Evolutionary conservation across 2,113 vertebrate species (phyloP), one percentile per base, ranked within the genome.

Genomic region (Oxygymnocypris stewartii): DNA sequence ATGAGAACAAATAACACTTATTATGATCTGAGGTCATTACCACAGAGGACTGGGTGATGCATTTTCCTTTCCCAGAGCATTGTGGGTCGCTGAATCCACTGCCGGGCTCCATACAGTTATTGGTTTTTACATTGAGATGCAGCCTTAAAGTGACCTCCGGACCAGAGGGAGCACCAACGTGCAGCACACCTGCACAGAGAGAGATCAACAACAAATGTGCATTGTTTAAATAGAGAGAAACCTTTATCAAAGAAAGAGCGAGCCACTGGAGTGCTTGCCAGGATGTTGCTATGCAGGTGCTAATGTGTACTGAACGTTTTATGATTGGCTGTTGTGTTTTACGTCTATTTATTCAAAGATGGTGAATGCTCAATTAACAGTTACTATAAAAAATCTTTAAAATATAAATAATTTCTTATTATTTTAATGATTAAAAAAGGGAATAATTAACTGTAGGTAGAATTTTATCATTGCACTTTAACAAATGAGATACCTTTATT

Each of bases 41-140:
- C 96, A 96, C 95, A 13, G 96, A 94, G 0, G 95, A 94, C 91
- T 94, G 96, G 1, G 98, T 98, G 94, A 95, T 88, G 71, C 98
- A 99, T 78, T 89, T 95, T 63, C 98, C 97, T 92, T 95, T 98
- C 67, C 97, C 97, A 0, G 96, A 97, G 88, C 98, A 99, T 18
- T 95, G 95, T 31, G 96, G 77, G 82, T 92, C 94, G 14, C 92
- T 95, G 63, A 95, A 88, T 25, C 89, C 93, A 91, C 94, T 95
- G 77, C 95, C 96, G 0, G 92, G 94, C 0, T 95, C 94, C 89
- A 94, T 79, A 2, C 98, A 99, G 93, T 93, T 96, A 87, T 96
- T 97, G 91, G 94, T 91, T 92, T 99, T 99, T 89, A 99, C 97
- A 4, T 94, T 93, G 90, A 99, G 93, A 73, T 96, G 96, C 89